A percentile compares a stretch with the other conserved stretches of the same genome.
Conservation (phyloP, 2,797 vertebrate genomes). For the Pseudochaenichthys georgianus region DNA sequence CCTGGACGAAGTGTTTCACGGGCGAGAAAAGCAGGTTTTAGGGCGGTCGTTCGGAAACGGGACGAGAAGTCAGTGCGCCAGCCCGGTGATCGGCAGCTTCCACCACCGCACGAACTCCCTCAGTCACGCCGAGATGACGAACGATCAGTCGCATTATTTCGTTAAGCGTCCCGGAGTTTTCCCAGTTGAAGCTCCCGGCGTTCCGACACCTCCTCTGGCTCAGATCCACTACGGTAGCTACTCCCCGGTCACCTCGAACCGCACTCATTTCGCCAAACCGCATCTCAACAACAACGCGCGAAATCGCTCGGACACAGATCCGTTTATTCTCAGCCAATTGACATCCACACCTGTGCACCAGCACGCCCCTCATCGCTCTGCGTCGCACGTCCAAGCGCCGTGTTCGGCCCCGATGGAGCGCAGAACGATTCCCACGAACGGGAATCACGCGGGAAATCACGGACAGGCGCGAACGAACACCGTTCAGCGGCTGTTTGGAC, state of each 20-base stretch:
- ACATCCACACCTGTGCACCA: slow-evolving; percentile 78
- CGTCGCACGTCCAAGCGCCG: slow-evolving; percentile 46
- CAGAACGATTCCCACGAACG: slow-evolving; percentile 71
- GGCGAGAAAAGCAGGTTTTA: slow-evolving; percentile 80
- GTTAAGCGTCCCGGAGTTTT: slow-evolving; percentile 61
- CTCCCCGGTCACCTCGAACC: slow-evolving; percentile 80
- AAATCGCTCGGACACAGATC: slow-evolving; percentile 93
- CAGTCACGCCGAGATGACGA: slow-evolving; percentile 80
- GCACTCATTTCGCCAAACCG: slow-evolving; percentile 74
- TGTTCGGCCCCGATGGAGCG: slow-evolving; percentile 75
- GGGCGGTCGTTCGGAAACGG: slow-evolving; percentile 73
- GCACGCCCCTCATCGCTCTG: slow-evolving; percentile 21
- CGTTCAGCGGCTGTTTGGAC: slow-evolving; percentile 72
- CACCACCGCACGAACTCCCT: slow-evolving; percentile 87
- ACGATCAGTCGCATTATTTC: slow-evolving; percentile 78
- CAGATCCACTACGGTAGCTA: slow-evolving; percentile 74
- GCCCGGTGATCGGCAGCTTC: slow-evolving; percentile 87
- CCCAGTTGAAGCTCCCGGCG: slow-evolving; percentile 17
- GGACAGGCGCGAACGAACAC: slow-evolving; percentile 78
- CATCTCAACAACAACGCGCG: slow-evolving; percentile 75
- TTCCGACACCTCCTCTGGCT: slow-evolving; percentile 41
- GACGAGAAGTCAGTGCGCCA: slow-evolving; percentile 88
- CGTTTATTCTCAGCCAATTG: slow-evolving; percentile 91
- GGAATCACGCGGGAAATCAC: slow-evolving; percentile 75
- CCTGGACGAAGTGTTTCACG: slow-evolving; percentile 89